Percentiles rank a stretch among this genome's conserved stretches.
phyloP scores from a whole-genome alignment of 2,113 vertebrate genomes.

The Varanus salvator region DNA sequence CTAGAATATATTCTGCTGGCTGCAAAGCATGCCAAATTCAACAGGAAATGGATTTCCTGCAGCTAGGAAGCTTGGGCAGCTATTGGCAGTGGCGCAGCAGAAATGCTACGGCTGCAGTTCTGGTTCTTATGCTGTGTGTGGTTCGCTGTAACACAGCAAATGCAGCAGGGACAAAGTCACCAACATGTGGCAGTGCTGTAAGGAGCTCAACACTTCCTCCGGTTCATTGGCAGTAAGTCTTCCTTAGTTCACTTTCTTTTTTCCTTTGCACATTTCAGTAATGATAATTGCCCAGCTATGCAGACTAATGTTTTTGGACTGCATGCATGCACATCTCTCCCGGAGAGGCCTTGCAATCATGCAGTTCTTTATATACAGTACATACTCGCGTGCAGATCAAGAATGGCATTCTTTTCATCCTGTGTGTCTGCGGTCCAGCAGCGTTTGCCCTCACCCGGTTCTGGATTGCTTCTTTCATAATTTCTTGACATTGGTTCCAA shows the following conservation, averaged over 20 bases:
- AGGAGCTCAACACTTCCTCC: slow-evolving; percentile 42
- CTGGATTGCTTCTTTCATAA: not conserved
- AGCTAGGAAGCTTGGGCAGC: not conserved
- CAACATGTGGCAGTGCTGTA: not conserved
- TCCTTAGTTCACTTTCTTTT: slow-evolving; percentile 6
- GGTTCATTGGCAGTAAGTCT: slow-evolving; percentile 36
- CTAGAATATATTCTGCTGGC: no score
- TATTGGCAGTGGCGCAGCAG: not conserved
- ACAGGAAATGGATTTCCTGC: not conserved
- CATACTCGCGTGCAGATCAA: not conserved
- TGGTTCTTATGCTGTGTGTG: not conserved
- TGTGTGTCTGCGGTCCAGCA: not conserved
- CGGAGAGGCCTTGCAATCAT: slow-evolving; percentile 14
- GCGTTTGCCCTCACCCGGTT: not conserved
- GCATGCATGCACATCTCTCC: not conserved
- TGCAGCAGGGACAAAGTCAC: slow-evolving; percentile 40
- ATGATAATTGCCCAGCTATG: slow-evolving; percentile 32
- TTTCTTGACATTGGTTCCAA: not conserved
- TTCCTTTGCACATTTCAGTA: slow-evolving; percentile 19
- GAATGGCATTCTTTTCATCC: not conserved
- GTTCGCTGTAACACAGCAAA: slow-evolving; percentile 58
- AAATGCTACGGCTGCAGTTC: not conserved
- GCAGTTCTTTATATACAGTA: not conserved
- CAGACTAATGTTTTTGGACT: slow-evolving; percentile 26
- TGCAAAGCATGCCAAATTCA: not conserved